Conservation (phyloP, 2,888 invertebrate species). For the Candidula unifasciata region DNA sequence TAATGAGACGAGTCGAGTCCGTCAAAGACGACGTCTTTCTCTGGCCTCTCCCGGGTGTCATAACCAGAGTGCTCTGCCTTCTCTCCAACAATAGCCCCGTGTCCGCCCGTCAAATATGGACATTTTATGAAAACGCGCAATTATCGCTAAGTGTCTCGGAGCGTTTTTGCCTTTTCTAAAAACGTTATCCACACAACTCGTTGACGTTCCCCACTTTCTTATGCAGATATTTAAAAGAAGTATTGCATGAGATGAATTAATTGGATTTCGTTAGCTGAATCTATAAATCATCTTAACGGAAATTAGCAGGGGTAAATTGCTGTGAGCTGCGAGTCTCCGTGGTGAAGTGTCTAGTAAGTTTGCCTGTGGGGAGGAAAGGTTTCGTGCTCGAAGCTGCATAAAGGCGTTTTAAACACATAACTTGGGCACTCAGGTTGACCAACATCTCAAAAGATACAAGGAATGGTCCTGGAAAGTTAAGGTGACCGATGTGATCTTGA, state of each 20-base stretch:
- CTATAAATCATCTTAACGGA: neutral
- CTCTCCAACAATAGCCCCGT: conserved; percentile 16
- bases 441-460: too few relatives aligned
- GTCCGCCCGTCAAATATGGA: conserved; percentile 5
- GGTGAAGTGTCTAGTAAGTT: too few relatives aligned
- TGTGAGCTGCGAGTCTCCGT: too few relatives aligned
- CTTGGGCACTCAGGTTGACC: too few relatives aligned
- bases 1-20: conserved; percentile 33
- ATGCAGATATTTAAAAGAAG: neutral
- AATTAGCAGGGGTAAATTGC: too few relatives aligned
- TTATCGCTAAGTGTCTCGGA: neutral
- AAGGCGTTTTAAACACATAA: too few relatives aligned
- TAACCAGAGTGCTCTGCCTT: neutral
- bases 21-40: neutral
- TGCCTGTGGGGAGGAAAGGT: too few relatives aligned
- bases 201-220: conserved; percentile 16
- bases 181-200: neutral
- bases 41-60: conserved; percentile 7
- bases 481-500: too few relatives aligned
- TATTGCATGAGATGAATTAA: conserved; percentile 10
- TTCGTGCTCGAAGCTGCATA: too few relatives aligned
- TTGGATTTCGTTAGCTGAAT: conserved; percentile 7
- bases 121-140: conserved; percentile 13
- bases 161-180: neutral
- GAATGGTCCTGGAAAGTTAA: too few relatives aligned